A percentile compares a stretch with the other conserved stretches of the same genome.
These are phyloP conservation scores for Mesoligia furuncula DNA, from an alignment of 2,888 invertebrate species.

Conservation along the genomic window DNA sequence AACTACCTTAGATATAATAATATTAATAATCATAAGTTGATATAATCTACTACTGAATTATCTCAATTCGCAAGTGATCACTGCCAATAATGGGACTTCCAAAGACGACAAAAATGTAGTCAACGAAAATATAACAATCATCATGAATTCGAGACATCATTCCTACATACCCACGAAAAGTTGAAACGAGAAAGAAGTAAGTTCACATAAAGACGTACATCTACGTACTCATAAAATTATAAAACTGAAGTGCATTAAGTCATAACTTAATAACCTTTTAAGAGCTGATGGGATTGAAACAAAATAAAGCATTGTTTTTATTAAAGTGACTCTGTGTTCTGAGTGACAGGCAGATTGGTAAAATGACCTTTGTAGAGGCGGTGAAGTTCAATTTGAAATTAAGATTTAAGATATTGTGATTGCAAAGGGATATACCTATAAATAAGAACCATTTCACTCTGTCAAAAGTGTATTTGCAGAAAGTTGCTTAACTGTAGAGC, in stretches of 20 bases:
- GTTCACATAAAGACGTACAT: not conserved
- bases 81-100: not conserved
- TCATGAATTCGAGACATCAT: not conserved
- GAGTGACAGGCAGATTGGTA: conserved; percentile 66
- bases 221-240: conserved; percentile 3
- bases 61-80: not conserved
- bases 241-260: conserved; percentile 45
- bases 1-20: not conserved
- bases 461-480: not conserved
- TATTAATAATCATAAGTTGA: not conserved
- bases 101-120: not conserved
- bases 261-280: conserved; percentile 58
- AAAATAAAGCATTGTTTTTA: conserved; percentile 63
- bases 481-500: not conserved
- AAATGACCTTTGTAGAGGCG: conserved; percentile 62
- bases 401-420: conserved; percentile 46
- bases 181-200: not conserved
- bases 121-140: not conserved
- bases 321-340: conserved; percentile 47
- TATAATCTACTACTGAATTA: not conserved
- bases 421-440: conserved; percentile 8
- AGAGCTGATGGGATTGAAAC: conserved; percentile 52
- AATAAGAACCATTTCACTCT: not conserved
- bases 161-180: not conserved
- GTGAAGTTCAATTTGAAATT: conserved; percentile 58